Conservation (phyloP, 1,140 invertebrate species). For the Acromyrmex charruanus region DNA sequence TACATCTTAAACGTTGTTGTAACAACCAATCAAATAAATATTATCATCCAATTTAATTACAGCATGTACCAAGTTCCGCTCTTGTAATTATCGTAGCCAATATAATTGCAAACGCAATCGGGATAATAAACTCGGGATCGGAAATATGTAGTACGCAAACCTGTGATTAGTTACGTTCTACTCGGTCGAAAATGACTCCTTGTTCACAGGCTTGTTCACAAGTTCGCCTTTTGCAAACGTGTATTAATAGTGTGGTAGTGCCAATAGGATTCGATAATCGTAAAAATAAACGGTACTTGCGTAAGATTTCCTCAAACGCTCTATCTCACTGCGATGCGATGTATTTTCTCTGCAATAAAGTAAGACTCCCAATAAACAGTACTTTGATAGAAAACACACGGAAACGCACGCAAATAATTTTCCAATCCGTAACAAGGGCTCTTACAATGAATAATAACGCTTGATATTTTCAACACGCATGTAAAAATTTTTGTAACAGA, state of each 20-base stretch:
- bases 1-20: background rate
- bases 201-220: constrained; percentile 10
- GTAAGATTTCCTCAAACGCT: constrained; percentile 60
- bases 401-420: constrained; percentile 4
- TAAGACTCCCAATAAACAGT: constrained; percentile 55
- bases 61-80: background rate
- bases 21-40: background rate
- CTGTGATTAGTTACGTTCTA: constrained; percentile 26
- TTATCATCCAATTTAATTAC: background rate
- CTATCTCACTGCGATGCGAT: constrained; percentile 28
- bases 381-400: constrained; percentile 34
- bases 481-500: background rate
- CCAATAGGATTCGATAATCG: constrained; percentile 64
- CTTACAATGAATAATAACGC: background rate
- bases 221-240: constrained; percentile 46
- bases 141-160: background rate
- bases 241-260: constrained; percentile 68
- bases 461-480: background rate
- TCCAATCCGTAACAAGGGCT: background rate
- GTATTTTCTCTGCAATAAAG: constrained; percentile 65
- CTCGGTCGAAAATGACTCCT: constrained; percentile 15
- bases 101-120: background rate
- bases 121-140: background rate
- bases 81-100: background rate
- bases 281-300: constrained; percentile 73